A percentile compares a stretch with the other conserved stretches of the same genome.
Conservation (phyloP, 2,797 vertebrate species). For the Kryptolebias ocellatus region DNA sequence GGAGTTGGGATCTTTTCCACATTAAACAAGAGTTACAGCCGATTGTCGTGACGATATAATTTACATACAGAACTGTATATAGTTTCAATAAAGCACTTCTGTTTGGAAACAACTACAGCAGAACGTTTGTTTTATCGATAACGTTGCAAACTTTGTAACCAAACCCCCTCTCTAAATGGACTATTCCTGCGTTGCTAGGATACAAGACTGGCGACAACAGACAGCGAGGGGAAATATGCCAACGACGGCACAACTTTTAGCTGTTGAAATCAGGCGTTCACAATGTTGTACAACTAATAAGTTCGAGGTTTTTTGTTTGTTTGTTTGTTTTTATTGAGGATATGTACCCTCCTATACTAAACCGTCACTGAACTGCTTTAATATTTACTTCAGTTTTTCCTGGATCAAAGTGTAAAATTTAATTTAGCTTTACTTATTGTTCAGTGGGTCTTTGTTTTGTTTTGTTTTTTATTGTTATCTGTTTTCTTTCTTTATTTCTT, state of each 20-base stretch:
- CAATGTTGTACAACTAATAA: too few species aligned
- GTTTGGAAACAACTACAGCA: fast-evolving
- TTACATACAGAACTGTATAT: fast-evolving
- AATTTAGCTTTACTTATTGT: too few species aligned
- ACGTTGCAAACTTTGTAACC: neutral
- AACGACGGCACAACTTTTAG: neutral
- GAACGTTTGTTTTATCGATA: neutral
- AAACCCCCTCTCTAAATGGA: constrained; percentile 36
- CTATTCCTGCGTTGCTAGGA: constrained; percentile 72
- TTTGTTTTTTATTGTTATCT: too few species aligned
- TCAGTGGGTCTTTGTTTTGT: too few species aligned
- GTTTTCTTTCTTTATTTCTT: too few species aligned
- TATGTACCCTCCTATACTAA: too few species aligned
- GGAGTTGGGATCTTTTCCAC: neutral
- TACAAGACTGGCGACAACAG: constrained; percentile 54
- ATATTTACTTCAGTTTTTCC: too few species aligned
- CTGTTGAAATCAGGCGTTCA: neutral
- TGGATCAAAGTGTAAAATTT: too few species aligned
- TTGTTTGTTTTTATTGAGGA: too few species aligned
- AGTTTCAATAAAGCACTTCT: fast-evolving
- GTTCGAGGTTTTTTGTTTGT: too few species aligned
- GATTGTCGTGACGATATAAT: fast-evolving
- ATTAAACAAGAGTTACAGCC: neutral
- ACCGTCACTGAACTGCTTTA: too few species aligned
- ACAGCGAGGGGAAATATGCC: neutral